Evolutionary conservation across 2,113 vertebrate species (phyloP), one percentile per base, ranked within the genome.

Genomic region (Columbina picui): DNA sequence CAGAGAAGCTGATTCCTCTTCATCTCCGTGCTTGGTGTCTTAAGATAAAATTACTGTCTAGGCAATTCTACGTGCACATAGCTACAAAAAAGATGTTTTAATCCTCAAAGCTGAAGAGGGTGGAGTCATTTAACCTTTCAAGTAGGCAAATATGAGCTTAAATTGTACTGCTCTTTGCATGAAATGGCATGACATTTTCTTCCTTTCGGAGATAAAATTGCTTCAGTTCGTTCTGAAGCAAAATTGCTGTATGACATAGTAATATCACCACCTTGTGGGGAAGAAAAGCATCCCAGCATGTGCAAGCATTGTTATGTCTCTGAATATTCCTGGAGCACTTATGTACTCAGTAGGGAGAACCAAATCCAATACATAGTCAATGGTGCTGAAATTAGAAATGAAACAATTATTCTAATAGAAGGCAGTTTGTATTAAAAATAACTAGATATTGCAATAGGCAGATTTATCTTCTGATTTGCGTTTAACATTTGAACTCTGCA

Each of bases 231-330:
- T 56, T 26, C 25, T 65, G 67, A 68, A 47, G 36, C 23, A 75
- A 73, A 89, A 50, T 30, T 19, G 5, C 12, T 53, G 6, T 65
- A 52, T 22, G 30, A 27, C 29, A 79, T 53, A 87, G 81, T 73
- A 90, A 97, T 74, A 94, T 65, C 71, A 80, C 97, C 97, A 93
- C 87, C 96, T 94, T 77, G 96, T 97, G 97, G 97, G 21, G 41
- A 92, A 55, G 43, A 91, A 90, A 43, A 39, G 7, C 6, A 5
- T 53, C 25, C 36, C 49, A 57, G 32, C 4, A 10, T 7, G 3
- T 71, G 41, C 36, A 79, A 85, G 17, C 29, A 14, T 30, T 68
- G 34, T 59, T 20, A 13, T 30, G 19, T 18, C n/a, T 45, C 14
- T 36, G 41, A 77, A 22, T 52, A 68, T 56, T 56, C 10, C 59